Conservation (phyloP, 2,113 vertebrate genomes). For the Alligator sinensis region DNA sequence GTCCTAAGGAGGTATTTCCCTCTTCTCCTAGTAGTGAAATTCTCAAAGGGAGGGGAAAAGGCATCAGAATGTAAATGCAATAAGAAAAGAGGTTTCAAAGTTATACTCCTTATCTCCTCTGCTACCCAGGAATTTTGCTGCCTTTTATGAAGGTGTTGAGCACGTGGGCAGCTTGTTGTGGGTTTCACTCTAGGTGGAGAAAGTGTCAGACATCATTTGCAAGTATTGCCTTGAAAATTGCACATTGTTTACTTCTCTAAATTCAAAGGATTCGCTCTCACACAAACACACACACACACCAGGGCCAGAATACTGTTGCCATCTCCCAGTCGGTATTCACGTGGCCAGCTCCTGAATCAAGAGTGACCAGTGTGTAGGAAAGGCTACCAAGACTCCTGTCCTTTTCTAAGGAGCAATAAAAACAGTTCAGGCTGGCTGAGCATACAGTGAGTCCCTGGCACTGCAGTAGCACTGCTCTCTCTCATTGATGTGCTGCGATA, state of each 20-base stretch:
- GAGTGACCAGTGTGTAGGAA: not conserved
- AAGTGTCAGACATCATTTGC: not conserved
- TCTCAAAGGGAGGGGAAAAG: no score
- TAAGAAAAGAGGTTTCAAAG: not conserved
- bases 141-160: not conserved
- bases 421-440: not conserved
- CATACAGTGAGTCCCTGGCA: not conserved
- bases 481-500: not conserved
- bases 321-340: not conserved
- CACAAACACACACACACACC: not conserved
- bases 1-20: not conserved
- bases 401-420: not conserved
- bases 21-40: not conserved
- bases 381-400: not conserved
- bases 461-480: not conserved
- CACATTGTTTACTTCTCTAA: not conserved
- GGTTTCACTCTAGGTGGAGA: not conserved
- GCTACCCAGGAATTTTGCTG: not conserved
- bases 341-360: not conserved
- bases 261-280: not conserved
- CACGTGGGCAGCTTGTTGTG: not conserved
- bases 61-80: not conserved
- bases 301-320: not conserved
- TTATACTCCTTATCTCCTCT: not conserved
- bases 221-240: not conserved